phyloP scores from a whole-genome alignment of 2,888 invertebrate species.

The Lagria hirta region DNA sequence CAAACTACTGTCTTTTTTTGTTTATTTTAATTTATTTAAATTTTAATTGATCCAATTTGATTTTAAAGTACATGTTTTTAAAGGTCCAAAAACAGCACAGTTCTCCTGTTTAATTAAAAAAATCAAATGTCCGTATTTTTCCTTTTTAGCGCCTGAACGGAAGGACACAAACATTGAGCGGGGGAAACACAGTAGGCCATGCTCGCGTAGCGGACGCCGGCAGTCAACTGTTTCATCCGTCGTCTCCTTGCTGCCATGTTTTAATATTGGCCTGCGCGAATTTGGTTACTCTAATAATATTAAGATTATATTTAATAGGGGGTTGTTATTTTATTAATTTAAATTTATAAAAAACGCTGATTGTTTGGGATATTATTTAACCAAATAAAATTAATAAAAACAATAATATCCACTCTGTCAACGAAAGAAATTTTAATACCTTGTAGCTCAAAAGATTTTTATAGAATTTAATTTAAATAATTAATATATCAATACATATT shows the following conservation, averaged over 20 bases:
- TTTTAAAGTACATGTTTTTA: too few species aligned
- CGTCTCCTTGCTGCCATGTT: slow-evolving; percentile 29
- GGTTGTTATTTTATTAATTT: slow-evolving; percentile 5
- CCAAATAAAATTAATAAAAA: too few species aligned
- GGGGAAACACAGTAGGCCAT: slow-evolving; percentile 30
- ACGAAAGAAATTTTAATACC: too few species aligned
- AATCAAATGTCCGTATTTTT: slow-evolving; percentile 10
- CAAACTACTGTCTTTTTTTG: too few species aligned
- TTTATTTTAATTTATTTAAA: too few species aligned
- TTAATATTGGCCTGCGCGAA: slow-evolving; percentile 27
- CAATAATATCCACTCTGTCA: too few species aligned
- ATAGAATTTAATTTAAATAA: too few species aligned
- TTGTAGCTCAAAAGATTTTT: too few species aligned
- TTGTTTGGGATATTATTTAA: too few species aligned
- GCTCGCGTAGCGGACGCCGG: slow-evolving; percentile 35
- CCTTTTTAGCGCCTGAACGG: slow-evolving; percentile 26
- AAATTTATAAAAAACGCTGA: too few species aligned
- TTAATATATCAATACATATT: too few species aligned
- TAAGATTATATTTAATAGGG: slow-evolving; percentile 12
- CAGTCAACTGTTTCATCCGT: slow-evolving; percentile 37
- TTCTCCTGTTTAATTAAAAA: not conserved
- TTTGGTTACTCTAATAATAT: slow-evolving; percentile 20
- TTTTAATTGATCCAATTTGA: too few species aligned
- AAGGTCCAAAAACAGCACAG: not conserved
- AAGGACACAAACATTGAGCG: slow-evolving; percentile 23